A percentile compares a stretch with the other conserved stretches of the same genome.
Conservation (phyloP, 2,113 vertebrate genomes). For the Gallinago paraguaiae region DNA sequence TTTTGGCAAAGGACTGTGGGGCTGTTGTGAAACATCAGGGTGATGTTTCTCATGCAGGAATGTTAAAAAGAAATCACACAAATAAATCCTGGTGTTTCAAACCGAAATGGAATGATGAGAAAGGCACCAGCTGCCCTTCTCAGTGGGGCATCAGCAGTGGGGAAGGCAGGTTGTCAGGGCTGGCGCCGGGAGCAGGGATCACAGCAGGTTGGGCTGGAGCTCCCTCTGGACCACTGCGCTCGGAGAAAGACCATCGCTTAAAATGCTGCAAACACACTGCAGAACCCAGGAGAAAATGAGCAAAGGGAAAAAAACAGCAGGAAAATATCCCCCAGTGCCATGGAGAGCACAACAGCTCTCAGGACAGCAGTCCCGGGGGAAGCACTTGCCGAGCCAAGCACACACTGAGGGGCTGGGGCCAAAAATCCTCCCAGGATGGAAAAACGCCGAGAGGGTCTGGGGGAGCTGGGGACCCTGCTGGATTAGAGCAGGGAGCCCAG, state of each 20-base stretch:
- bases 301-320: background rate
- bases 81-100: background rate
- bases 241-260: rapidly evolving
- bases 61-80: background rate
- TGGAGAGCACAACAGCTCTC: background rate
- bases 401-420: background rate
- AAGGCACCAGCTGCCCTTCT: background rate
- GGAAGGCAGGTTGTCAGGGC: background rate
- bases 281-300: background rate
- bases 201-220: background rate
- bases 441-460: rapidly evolving
- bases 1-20: background rate
- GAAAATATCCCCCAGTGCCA: background rate
- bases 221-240: background rate
- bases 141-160: background rate
- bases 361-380: background rate
- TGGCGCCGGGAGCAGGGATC: rapidly evolving
- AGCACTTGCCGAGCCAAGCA: rapidly evolving
- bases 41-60: background rate
- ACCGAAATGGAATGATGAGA: background rate
- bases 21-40: background rate
- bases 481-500: background rate
- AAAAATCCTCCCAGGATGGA: background rate
- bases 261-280: background rate
- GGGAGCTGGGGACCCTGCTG: background rate